A percentile compares a stretch with the other conserved stretches of the same genome.
These are phyloP conservation scores for Trachymyrmex septentrionalis DNA, from an alignment of 1,140 invertebrate genomes.

Conservation along the genomic window DNA sequence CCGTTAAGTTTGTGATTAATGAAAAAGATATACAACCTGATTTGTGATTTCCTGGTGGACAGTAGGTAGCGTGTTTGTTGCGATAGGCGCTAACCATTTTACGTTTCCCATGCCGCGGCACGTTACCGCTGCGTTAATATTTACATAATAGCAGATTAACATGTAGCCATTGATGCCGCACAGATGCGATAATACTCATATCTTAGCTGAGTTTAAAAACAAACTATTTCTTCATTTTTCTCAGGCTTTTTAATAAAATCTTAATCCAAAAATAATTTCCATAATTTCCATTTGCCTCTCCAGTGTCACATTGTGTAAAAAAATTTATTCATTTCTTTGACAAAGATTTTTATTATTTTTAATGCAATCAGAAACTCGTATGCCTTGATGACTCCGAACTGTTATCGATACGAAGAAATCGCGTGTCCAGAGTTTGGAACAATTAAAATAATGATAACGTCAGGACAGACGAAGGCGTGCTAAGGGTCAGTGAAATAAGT, in stretches of 20 bases:
- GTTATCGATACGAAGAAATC: constrained; percentile 23
- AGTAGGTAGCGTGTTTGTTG: constrained; percentile 4
- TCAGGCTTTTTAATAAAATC: background rate
- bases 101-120: background rate
- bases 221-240: background rate
- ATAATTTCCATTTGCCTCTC: background rate
- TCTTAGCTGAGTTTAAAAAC: background rate
- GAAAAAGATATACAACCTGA: constrained; percentile 37
- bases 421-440: background rate
- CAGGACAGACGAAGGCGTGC: constrained; percentile 26
- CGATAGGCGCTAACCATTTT: constrained; percentile 21
- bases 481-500: constrained; percentile 59
- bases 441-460: constrained; percentile 58
- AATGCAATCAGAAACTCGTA: background rate
- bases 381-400: background rate
- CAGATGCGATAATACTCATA: background rate
- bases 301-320: background rate
- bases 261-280: constrained; percentile 23
- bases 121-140: background rate
- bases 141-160: constrained; percentile 39
- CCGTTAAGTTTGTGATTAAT: constrained; percentile 50
- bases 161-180: background rate
- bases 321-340: constrained; percentile 16
- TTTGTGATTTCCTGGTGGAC: constrained; percentile 47
- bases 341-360: background rate